Evolutionary conservation across 1,140 invertebrate species (phyloP).

Genomic region (Tetraneura akinire): DNA sequence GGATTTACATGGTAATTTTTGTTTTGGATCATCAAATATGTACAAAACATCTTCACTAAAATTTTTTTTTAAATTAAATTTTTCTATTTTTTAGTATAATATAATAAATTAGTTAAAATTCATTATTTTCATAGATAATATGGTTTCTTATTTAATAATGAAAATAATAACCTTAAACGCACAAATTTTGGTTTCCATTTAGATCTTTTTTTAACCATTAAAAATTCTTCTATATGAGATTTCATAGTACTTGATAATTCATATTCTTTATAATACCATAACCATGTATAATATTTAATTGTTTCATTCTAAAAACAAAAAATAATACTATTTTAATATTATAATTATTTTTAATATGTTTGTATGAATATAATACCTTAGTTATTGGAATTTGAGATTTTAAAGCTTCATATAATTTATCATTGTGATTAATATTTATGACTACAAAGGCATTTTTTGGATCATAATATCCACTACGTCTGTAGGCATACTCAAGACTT

Average conservation of each 20-base stretch:
- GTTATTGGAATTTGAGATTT: constrained; percentile 27
- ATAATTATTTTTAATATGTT: not conserved
- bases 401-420: constrained; percentile 29
- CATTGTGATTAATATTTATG: constrained; percentile 20
- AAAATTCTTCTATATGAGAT: constrained; percentile 44
- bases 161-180: constrained; percentile 30
- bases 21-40: constrained; percentile 16
- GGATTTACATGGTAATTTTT: not conserved
- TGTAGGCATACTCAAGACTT: constrained; percentile 31
- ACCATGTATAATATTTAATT: constrained; percentile 45
- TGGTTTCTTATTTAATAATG: not conserved
- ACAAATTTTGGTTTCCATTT: constrained; percentile 41
- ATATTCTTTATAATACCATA: constrained; percentile 39
- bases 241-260: constrained; percentile 15
- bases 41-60: constrained; percentile 39
- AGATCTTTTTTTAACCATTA: constrained; percentile 43
- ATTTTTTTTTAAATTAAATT: not conserved
- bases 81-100: not conserved
- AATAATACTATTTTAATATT: not conserved
- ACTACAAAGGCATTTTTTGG: constrained; percentile 37
- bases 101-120: not conserved
- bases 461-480: constrained; percentile 31
- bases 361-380: not conserved
- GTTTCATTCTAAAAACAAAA: constrained; percentile 33
- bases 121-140: not conserved